Evolutionary conservation across 2,888 invertebrate species (phyloP).

Genomic region (Celastrina argiolus): DNA sequence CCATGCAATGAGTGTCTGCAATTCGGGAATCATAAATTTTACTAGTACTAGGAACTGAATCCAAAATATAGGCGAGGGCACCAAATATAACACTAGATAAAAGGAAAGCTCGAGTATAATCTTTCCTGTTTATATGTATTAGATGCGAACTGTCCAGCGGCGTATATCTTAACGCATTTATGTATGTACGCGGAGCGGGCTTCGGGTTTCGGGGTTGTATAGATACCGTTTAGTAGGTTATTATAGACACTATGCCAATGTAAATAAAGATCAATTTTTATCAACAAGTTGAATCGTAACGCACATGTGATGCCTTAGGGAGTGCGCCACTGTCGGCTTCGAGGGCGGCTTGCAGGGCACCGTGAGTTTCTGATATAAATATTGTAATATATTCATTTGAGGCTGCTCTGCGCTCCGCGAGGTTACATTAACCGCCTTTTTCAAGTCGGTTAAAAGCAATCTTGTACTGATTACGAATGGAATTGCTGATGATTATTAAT

Average conservation of each 20-base stretch:
- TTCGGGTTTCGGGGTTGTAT: slow-evolving; percentile 9
- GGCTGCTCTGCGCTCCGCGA: slow-evolving; percentile 12
- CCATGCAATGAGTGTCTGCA: too few relatives aligned
- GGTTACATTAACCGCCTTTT: not conserved
- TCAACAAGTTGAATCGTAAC: slow-evolving; percentile 33
- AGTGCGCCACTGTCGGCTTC: slow-evolving; percentile 27
- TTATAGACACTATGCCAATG: slow-evolving; percentile 33
- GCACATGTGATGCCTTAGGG: slow-evolving; percentile 42
- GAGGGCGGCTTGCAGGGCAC: slow-evolving; percentile 8
- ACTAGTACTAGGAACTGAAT: not conserved
- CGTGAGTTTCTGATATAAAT: slow-evolving; percentile 1
- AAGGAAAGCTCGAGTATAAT: not conserved
- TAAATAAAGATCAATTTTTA: slow-evolving; percentile 39
- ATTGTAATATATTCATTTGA: slow-evolving; percentile 17
- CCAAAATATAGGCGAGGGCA: not conserved
- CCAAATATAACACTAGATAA: not conserved
- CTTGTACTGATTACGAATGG: not conserved
- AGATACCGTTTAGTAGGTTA: slow-evolving; percentile 31
- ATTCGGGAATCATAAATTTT: not conserved
- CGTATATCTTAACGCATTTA: not conserved
- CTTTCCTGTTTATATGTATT: not conserved
- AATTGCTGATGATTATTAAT: not conserved
- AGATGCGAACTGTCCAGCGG: not conserved
- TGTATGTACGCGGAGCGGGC: slow-evolving; percentile 5
- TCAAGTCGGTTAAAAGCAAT: not conserved